Conservation (phyloP, 2,113 vertebrate genomes). For the Neoarius graeffei region DNA sequence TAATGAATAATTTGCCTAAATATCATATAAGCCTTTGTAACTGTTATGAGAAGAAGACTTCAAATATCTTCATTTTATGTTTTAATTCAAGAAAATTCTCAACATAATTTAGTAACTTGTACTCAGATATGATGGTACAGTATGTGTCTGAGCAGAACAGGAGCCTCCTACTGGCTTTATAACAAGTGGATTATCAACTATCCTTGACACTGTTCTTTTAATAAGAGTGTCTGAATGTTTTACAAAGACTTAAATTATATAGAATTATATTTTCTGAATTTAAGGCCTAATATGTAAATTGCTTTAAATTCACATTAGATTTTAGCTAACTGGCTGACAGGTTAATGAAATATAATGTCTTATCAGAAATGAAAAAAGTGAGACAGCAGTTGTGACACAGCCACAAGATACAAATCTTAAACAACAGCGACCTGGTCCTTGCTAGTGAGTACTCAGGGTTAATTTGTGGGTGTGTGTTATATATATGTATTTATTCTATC, state of each 20-base stretch:
- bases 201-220: neutral
- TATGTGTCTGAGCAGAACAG: neutral
- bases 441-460: neutral
- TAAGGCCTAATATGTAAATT: no score
- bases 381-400: neutral
- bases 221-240: neutral
- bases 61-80: neutral
- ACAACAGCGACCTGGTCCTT: neutral
- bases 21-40: neutral
- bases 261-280: no score
- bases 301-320: neutral
- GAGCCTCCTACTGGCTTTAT: neutral
- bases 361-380: neutral
- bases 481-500: no score
- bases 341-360: neutral
- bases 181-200: neutral
- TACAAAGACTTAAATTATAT: neutral
- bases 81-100: neutral
- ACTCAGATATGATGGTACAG: neutral
- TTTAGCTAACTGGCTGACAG: neutral
- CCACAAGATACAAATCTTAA: neutral
- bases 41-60: neutral
- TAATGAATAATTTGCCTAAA: neutral
- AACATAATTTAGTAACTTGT: neutral
- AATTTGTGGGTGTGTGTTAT: neutral